Conservation (phyloP, 2,888 invertebrate species). For the Plagodis pulveraria region DNA sequence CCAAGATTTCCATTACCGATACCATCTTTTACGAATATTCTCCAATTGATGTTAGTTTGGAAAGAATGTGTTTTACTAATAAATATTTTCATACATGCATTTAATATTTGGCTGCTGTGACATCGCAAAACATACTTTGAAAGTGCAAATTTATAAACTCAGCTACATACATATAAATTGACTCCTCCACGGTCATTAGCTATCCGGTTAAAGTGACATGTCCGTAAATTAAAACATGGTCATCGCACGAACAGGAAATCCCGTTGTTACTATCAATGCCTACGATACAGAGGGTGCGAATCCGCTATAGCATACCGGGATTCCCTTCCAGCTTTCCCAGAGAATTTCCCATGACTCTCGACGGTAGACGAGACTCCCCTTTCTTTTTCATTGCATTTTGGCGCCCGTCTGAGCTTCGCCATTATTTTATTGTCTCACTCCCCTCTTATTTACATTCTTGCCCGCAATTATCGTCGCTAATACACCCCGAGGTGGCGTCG, state of each 20-base stretch:
- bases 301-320: slow-evolving; percentile 58
- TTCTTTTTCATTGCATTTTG: slow-evolving; percentile 53
- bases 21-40: no score
- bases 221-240: slow-evolving; percentile 32
- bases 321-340: slow-evolving; percentile 73
- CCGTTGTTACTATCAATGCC: slow-evolving; percentile 62
- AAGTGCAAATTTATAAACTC: slow-evolving; percentile 3
- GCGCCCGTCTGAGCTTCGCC: slow-evolving; percentile 58
- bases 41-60: no score
- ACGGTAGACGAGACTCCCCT: slow-evolving; percentile 51
- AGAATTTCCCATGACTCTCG: slow-evolving; percentile 70
- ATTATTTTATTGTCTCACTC: slow-evolving; percentile 41
- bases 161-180: slow-evolving; percentile 4
- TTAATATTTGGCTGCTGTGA: not conserved
- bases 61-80: no score
- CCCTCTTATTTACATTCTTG: slow-evolving; percentile 43
- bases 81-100: no score
- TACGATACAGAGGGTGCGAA: slow-evolving; percentile 53
- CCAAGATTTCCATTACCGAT: no score
- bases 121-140: not conserved
- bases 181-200: slow-evolving; percentile 26
- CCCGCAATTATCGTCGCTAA: slow-evolving; percentile 37
- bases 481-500: slow-evolving; percentile 27
- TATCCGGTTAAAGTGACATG: slow-evolving; percentile 30
- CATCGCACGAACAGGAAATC: slow-evolving; percentile 61